A percentile compares a stretch with the other conserved stretches of the same genome.
Evolutionary conservation across 2,888 invertebrate genomes (phyloP).

Genomic region (Leptopterna dolabrata): DNA sequence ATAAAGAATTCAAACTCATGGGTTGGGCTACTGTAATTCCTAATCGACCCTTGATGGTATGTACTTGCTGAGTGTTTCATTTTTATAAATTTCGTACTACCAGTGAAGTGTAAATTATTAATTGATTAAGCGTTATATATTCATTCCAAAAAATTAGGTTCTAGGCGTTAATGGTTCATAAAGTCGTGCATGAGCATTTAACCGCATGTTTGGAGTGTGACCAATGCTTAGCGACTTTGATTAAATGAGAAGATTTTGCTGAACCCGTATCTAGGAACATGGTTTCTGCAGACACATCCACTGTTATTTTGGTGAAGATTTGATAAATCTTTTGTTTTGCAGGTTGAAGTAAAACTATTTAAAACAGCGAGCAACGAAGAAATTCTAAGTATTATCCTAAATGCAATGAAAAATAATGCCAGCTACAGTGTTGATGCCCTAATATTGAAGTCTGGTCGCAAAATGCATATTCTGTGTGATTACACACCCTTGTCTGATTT

Average conservation of each 20-base stretch:
- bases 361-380: conserved; percentile 58
- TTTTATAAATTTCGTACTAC: background rate
- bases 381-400: conserved; percentile 57
- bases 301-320: too few relatives aligned
- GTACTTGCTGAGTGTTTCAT: background rate
- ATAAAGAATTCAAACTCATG: conserved; percentile 56
- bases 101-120: too few relatives aligned
- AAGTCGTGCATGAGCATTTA: too few relatives aligned
- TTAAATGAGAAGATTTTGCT: too few relatives aligned
- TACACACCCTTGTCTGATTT: conserved; percentile 51
- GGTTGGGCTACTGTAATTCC: conserved; percentile 54
- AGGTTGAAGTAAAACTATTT: conserved; percentile 60
- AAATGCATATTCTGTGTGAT: conserved; percentile 58
- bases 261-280: too few relatives aligned
- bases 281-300: too few relatives aligned
- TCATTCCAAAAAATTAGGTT: background rate
- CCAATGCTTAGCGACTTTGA: too few relatives aligned
- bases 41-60: conserved; percentile 57
- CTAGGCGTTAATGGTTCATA: too few relatives aligned
- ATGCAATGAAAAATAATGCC: conserved; percentile 56
- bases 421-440: conserved; percentile 60
- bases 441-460: conserved; percentile 58
- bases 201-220: too few relatives aligned
- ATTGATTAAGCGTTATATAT: background rate
- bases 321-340: background rate